A percentile compares a stretch with the other conserved stretches of the same genome.
Evolutionary conservation across 2,113 vertebrate species (phyloP).

Genomic region (Nerophis ophidion): DNA sequence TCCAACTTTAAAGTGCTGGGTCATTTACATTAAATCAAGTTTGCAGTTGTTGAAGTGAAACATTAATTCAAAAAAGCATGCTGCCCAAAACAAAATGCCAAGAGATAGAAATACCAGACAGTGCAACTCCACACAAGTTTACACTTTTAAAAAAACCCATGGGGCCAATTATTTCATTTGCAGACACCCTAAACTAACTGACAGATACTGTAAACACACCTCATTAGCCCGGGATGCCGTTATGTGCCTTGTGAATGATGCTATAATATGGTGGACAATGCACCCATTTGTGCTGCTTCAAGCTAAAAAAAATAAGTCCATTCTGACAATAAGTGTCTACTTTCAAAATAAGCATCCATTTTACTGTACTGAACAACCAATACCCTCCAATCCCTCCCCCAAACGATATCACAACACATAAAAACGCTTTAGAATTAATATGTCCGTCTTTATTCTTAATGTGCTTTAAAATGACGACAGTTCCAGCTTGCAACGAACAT

Average conservation of each 20-base stretch:
- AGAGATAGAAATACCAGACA: constrained; percentile 30
- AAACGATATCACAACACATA: too few species aligned
- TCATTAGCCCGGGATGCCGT: constrained; percentile 41
- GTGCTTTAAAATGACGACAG: too few species aligned
- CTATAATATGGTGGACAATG: neutral
- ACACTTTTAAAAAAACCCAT: constrained; percentile 39
- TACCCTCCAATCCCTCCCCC: too few species aligned
- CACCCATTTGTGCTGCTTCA: neutral
- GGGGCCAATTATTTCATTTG: constrained; percentile 84
- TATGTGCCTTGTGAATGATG: constrained; percentile 1
- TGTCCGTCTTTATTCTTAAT: too few species aligned
- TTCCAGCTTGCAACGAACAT: too few species aligned
- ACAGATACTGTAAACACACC: constrained; percentile 25
- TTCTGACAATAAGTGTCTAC: too few species aligned
- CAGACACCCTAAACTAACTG: constrained; percentile 34
- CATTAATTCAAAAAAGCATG: neutral
- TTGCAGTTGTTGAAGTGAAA: neutral
- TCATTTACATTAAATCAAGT: neutral
- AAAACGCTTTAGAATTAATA: too few species aligned
- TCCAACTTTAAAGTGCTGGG: too few species aligned
- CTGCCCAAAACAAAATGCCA: constrained; percentile 15
- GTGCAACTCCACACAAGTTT: constrained; percentile 7
- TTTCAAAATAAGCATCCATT: too few species aligned
- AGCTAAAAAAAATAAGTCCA: too few species aligned
- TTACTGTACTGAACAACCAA: too few species aligned